phyloP scores from a whole-genome alignment of 2,888 invertebrate genomes.

The Fabriciana adippe region DNA sequence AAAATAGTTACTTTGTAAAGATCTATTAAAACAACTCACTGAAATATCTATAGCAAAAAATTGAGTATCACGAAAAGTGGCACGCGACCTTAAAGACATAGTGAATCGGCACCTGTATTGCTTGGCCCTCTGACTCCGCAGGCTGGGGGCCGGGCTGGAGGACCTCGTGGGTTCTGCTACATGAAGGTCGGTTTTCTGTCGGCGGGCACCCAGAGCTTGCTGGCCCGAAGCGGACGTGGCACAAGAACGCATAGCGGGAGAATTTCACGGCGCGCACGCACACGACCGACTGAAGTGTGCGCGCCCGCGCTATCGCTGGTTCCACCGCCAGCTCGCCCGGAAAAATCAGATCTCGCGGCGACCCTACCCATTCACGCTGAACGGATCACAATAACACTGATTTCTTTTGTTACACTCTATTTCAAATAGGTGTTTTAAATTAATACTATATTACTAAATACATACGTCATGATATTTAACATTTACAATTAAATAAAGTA shows the following conservation, averaged over 20 bases:
- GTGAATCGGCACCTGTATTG: slow-evolving; percentile 71
- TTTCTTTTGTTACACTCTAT: slow-evolving; percentile 77
- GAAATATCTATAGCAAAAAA: slow-evolving; percentile 43
- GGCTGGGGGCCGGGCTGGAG: slow-evolving; percentile 78
- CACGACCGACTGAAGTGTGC: slow-evolving; percentile 68
- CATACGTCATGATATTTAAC: slow-evolving; percentile 26
- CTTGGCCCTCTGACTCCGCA: slow-evolving; percentile 78
- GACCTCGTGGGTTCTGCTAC: slow-evolving; percentile 72
- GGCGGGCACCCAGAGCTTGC: slow-evolving; percentile 73
- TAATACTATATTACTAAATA: slow-evolving; percentile 49
- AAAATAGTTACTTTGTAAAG: background rate
- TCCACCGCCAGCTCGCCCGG: slow-evolving; percentile 66
- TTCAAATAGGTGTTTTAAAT: slow-evolving; percentile 48
- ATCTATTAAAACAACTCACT: slow-evolving; percentile 7
- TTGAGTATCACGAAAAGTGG: slow-evolving; percentile 42
- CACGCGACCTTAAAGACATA: slow-evolving; percentile 47
- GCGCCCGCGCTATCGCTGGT: slow-evolving; percentile 61
- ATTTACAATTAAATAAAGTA: slow-evolving; percentile 12
- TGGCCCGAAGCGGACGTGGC: slow-evolving; percentile 46
- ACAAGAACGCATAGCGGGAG: slow-evolving; percentile 72
- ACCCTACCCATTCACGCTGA: slow-evolving; percentile 78
- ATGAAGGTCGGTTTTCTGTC: slow-evolving; percentile 82
- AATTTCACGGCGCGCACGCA: slow-evolving; percentile 80
- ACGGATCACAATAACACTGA: slow-evolving; percentile 66
- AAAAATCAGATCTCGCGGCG: slow-evolving; percentile 75